phyloP scores from a whole-genome alignment of 2,113 vertebrate species.

The Rhynchopsitta pachyrhyncha region DNA sequence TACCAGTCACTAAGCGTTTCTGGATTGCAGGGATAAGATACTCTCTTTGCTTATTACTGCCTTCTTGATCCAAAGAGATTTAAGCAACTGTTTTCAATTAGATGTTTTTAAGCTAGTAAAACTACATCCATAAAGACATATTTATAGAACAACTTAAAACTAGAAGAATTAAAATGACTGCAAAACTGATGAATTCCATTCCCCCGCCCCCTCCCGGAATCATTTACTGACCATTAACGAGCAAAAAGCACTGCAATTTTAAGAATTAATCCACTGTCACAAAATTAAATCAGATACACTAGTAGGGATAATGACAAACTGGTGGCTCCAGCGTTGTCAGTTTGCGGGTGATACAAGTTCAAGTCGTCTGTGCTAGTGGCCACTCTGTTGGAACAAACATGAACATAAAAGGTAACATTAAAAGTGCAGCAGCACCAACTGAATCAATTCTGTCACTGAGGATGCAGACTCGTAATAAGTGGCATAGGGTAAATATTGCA shows the following conservation, averaged over 20 bases:
- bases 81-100: slow-evolving; percentile 84
- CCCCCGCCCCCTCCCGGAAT: background rate
- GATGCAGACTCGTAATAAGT: background rate
- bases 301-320: slow-evolving; percentile 65
- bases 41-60: slow-evolving; percentile 73
- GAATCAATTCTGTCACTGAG: slow-evolving; percentile 31
- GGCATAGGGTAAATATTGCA: background rate
- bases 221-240: slow-evolving; percentile 66
- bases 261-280: slow-evolving; percentile 66
- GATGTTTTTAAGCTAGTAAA: slow-evolving; percentile 80
- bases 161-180: slow-evolving; percentile 71
- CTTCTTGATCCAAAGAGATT: slow-evolving; percentile 79
- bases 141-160: slow-evolving; percentile 78
- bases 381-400: slow-evolving; percentile 70
- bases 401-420: slow-evolving; percentile 68
- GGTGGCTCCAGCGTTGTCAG: slow-evolving; percentile 58
- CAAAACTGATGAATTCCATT: slow-evolving; percentile 67
- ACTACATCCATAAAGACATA: slow-evolving; percentile 77
- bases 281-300: slow-evolving; percentile 74
- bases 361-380: slow-evolving; percentile 68
- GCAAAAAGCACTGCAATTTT: slow-evolving; percentile 63
- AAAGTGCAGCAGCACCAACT: slow-evolving; percentile 46
- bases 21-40: slow-evolving; percentile 77
- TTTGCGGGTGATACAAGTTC: slow-evolving; percentile 71
- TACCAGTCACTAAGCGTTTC: slow-evolving; percentile 64